These are phyloP conservation scores for Megalurothrips usitatus DNA, from an alignment of 2,888 invertebrate species.

Conservation along the genomic window DNA sequence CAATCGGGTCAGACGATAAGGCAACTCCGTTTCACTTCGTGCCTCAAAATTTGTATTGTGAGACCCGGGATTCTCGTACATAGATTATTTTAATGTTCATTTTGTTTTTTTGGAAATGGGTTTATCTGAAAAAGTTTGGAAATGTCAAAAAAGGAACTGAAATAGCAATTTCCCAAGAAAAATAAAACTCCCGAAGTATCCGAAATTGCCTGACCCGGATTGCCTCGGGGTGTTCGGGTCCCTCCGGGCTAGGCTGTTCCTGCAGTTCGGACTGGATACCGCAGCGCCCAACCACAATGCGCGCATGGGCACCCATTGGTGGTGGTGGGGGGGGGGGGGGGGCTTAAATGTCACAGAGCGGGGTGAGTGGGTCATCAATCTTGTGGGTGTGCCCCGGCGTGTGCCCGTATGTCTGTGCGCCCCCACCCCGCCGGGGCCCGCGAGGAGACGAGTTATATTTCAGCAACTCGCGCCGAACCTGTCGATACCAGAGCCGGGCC, in stretches of 20 bases:
- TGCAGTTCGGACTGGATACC: background rate
- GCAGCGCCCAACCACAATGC: background rate
- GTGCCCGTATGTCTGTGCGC: background rate
- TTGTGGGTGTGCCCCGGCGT: slow-evolving; percentile 10
- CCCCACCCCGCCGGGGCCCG: background rate
- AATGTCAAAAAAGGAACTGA: too few relatives aligned
- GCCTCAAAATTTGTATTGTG: too few relatives aligned
- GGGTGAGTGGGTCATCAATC: background rate
- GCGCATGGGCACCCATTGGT: background rate
- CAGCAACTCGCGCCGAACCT: slow-evolving; percentile 12
- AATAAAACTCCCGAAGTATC: too few relatives aligned
- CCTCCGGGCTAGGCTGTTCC: background rate
- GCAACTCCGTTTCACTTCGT: too few relatives aligned
- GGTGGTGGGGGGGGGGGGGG: background rate
- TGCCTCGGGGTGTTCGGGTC: background rate
- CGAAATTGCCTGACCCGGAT: too few relatives aligned
- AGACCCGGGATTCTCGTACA: too few relatives aligned
- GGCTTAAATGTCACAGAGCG: background rate
- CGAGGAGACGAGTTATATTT: slow-evolving; percentile 19
- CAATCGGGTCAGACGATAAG: too few relatives aligned
- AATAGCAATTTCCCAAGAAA: too few relatives aligned
- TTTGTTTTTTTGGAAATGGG: background rate
- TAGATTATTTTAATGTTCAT: background rate
- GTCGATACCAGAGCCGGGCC: background rate
- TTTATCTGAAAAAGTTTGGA: too few relatives aligned